Percentiles rank a stretch among this genome's conserved stretches.
Conservation (phyloP, 2,797 vertebrate species). For the Tragopan temminckii region DNA sequence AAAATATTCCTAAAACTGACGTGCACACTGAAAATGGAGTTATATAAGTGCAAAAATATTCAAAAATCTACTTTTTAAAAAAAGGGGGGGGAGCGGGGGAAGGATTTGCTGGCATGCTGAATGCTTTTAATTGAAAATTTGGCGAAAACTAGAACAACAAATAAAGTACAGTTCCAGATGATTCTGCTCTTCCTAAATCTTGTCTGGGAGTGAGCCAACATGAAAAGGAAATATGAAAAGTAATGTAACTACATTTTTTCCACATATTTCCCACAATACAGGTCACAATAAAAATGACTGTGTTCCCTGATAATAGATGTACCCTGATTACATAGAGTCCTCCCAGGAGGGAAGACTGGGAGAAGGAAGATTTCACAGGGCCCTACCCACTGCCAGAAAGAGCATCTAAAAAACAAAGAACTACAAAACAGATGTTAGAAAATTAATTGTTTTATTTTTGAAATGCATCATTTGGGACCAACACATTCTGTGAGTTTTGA, state of each 20-base stretch:
- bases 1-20: constrained; percentile 50
- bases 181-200: constrained; percentile 43
- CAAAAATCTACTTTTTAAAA: background rate
- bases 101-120: constrained; percentile 43
- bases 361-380: background rate
- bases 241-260: constrained; percentile 21
- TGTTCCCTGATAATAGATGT: background rate
- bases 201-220: constrained; percentile 39
- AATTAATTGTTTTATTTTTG: background rate
- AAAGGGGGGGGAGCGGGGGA: fast-evolving
- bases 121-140: constrained; percentile 55
- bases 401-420: background rate
- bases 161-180: constrained; percentile 47
- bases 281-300: background rate
- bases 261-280: constrained; percentile 49
- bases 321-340: background rate
- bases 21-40: background rate
- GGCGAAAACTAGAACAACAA: constrained; percentile 32
- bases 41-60: constrained; percentile 12
- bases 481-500: background rate
- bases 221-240: constrained; percentile 29
- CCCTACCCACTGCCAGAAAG: background rate
- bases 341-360: background rate
- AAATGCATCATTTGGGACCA: background rate
- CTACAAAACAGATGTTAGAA: background rate